Conservation (phyloP, 2,797 vertebrate species). For the Periophthalmus magnuspinnatus region DNA sequence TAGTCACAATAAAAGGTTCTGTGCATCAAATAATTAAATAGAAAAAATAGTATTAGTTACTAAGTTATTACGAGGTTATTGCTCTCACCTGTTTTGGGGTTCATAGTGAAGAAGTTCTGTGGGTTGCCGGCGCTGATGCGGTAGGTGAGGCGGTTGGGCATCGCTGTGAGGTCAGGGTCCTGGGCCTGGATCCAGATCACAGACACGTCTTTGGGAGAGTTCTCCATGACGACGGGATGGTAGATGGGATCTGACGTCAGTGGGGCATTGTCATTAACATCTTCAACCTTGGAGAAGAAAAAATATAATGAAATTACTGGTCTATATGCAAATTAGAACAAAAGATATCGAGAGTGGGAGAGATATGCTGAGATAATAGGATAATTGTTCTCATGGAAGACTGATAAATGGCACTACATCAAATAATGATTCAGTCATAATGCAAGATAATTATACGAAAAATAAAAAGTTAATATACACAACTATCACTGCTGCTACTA, state of each 20-base stretch:
- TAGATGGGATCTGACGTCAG: constrained; percentile 95
- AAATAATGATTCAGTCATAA: not conserved
- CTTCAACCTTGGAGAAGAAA: constrained; percentile 79
- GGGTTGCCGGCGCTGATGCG: constrained; percentile 96
- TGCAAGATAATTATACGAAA: not conserved
- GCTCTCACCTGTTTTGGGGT: constrained; percentile 89
- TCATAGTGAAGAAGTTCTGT: constrained; percentile 96
- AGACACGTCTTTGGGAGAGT: constrained; percentile 93
- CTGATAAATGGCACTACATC: not conserved
- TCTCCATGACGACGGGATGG: constrained; percentile 90
- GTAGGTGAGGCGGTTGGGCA: constrained; percentile 84
- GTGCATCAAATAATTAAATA: not conserved
- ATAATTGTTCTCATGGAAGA: not conserved
- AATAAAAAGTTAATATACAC: too few relatives aligned
- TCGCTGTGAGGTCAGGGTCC: constrained; percentile 88
- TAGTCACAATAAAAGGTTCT: not conserved
- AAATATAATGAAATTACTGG: not conserved
- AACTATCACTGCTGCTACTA: too few relatives aligned
- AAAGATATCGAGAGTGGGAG: not conserved
- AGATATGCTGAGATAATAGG: constrained; percentile 15
- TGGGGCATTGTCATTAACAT: constrained; percentile 95
- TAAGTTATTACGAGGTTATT: not conserved
- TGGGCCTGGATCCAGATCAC: constrained; percentile 93
- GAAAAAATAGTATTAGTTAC: too few relatives aligned
- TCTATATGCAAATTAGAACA: not conserved